These are phyloP conservation scores for Noctua janthina DNA, from an alignment of 2,888 invertebrate species.

Conservation along the genomic window DNA sequence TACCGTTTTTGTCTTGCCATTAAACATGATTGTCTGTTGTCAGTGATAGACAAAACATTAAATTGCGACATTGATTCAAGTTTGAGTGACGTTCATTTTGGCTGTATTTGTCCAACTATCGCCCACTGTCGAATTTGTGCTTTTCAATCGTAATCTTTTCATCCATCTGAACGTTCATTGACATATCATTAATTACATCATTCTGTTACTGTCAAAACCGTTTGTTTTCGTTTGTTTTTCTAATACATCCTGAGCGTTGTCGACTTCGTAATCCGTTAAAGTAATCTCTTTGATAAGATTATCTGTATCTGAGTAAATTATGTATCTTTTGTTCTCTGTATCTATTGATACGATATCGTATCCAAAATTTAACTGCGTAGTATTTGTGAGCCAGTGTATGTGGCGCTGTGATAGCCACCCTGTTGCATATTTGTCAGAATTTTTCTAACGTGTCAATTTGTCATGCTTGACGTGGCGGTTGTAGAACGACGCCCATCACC, in stretches of 20 bases:
- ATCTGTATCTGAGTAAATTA: constrained; percentile 73
- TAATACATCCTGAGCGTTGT: constrained; percentile 49
- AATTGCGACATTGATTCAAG: constrained; percentile 73
- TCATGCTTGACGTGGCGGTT: constrained; percentile 58
- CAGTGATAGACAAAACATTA: constrained; percentile 70
- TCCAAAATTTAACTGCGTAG: constrained; percentile 77
- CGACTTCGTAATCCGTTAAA: constrained; percentile 66
- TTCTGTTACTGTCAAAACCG: constrained; percentile 58
- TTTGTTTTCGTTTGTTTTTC: constrained; percentile 61
- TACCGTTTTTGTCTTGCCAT: constrained; percentile 68
- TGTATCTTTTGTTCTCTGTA: constrained; percentile 73
- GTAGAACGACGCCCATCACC: constrained; percentile 56
- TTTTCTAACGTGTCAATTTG: constrained; percentile 55
- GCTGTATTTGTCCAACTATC: constrained; percentile 71
- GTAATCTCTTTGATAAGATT: constrained; percentile 69
- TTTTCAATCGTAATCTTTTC: constrained; percentile 67
- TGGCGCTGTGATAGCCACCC: constrained; percentile 47
- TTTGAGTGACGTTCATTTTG: constrained; percentile 78
- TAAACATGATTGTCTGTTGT: constrained; percentile 78
- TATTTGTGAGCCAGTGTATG: constrained; percentile 61
- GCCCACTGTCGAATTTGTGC: constrained; percentile 71
- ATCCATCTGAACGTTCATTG: constrained; percentile 63
- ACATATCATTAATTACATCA: constrained; percentile 66
- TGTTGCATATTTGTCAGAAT: constrained; percentile 34
- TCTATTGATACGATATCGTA: constrained; percentile 67